Conservation (phyloP, 2,888 invertebrate species). For the Brachyptera putata region DNA sequence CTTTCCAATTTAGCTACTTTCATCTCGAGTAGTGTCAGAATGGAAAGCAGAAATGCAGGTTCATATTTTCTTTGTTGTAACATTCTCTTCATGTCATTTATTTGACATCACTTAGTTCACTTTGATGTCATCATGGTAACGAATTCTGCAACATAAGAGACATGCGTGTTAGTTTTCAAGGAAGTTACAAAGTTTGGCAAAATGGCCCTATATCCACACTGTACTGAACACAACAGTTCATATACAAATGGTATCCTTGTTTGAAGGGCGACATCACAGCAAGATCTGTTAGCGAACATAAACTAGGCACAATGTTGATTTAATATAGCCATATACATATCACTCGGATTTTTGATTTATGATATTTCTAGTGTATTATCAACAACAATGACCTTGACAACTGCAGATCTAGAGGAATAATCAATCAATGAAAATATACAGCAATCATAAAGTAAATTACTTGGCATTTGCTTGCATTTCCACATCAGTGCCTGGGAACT, state of each 20-base stretch:
- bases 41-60: slow-evolving; percentile 41
- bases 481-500: not conserved
- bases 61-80: slow-evolving; percentile 35
- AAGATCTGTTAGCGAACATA: too few relatives aligned
- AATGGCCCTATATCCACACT: too few relatives aligned
- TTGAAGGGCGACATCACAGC: too few relatives aligned
- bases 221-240: too few relatives aligned
- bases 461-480: not conserved
- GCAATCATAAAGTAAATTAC: not conserved
- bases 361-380: too few relatives aligned
- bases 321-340: too few relatives aligned
- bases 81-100: slow-evolving; percentile 36
- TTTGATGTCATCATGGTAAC: slow-evolving; percentile 99
- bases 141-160: slow-evolving; percentile 74
- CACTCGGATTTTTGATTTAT: too few relatives aligned
- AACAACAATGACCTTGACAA: too few relatives aligned
- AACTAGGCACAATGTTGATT: too few relatives aligned
- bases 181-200: too few relatives aligned
- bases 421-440: not conserved
- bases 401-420: too few relatives aligned
- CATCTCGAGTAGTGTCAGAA: slow-evolving; percentile 37
- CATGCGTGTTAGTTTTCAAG: not conserved
- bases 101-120: slow-evolving; percentile 55
- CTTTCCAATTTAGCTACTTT: slow-evolving; percentile 36
- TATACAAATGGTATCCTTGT: too few relatives aligned